A percentile compares a stretch with the other conserved stretches of the same genome.
Conservation (phyloP, 2,797 vertebrate genomes). For the Chelon auratus region DNA sequence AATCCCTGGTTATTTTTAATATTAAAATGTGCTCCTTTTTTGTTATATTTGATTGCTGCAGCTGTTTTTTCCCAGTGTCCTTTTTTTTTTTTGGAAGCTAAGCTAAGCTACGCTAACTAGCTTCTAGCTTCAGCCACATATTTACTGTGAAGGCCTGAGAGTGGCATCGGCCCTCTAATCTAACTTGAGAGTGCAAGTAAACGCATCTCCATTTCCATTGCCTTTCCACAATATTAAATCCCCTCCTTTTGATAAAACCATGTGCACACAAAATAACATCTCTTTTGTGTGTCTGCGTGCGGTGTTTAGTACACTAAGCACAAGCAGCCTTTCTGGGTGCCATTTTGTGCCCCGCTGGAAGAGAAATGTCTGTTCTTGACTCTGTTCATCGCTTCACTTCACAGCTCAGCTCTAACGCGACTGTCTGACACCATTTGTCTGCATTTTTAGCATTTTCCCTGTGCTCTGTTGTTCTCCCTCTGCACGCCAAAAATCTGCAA, state of each 20-base stretch:
- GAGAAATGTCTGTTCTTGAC: constrained; percentile 24
- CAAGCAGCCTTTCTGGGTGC: constrained; percentile 8
- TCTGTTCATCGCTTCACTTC: constrained; percentile 12
- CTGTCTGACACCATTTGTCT: constrained; percentile 24
- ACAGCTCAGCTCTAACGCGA: constrained; percentile 10
- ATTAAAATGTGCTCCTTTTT: neutral
- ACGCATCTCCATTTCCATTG: neutral
- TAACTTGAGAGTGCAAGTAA: neutral
- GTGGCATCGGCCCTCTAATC: neutral
- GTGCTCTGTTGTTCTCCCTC: constrained; percentile 2
- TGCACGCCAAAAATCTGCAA: constrained; percentile 10
- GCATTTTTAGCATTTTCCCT: constrained; percentile 14
- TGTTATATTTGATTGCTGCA: neutral
- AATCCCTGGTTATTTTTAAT: neutral
- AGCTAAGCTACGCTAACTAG: constrained; percentile 4
- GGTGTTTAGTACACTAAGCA: neutral
- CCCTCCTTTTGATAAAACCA: neutral
- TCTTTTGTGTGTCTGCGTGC: neutral
- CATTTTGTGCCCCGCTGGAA: constrained; percentile 6
- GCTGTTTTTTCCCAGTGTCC: neutral
- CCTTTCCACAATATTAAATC: neutral
- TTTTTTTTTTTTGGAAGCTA: neutral
- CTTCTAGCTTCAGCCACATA: constrained; percentile 12
- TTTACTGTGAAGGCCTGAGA: neutral
- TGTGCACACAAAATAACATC: neutral